These are phyloP conservation scores for Sebastes cheni DNA, from an alignment of 2,797 vertebrate species.

Conservation along the genomic window DNA sequence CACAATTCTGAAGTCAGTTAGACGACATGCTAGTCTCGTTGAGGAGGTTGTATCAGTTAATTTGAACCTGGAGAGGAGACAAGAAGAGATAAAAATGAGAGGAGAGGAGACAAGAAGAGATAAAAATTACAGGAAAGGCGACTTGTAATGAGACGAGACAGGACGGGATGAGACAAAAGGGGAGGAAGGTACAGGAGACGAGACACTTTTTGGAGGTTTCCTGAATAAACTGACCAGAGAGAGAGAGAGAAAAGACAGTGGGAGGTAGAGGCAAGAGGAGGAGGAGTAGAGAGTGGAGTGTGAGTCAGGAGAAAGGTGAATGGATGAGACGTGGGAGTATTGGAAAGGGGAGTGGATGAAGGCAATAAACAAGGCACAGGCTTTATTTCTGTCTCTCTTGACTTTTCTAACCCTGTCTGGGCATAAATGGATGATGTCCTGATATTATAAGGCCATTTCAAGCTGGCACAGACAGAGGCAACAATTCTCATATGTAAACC, in stretches of 20 bases:
- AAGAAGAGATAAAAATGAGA: neutral
- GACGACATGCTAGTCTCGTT: neutral
- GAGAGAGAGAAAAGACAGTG: neutral
- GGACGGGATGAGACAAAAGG: neutral
- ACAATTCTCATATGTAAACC: neutral
- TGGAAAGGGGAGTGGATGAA: slow-evolving; percentile 12
- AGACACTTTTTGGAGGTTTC: neutral
- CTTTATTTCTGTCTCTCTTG: slow-evolving; percentile 6
- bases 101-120: neutral
- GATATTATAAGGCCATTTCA: neutral
- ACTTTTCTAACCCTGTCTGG: neutral
- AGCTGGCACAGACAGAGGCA: neutral
- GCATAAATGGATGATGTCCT: neutral
- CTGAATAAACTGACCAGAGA: neutral
- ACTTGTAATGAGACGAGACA: neutral
- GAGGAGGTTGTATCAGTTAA: neutral
- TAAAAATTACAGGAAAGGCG: neutral
- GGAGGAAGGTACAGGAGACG: neutral
- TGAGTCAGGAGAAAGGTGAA: slow-evolving; percentile 26
- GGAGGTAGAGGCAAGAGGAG: slow-evolving; percentile 2
- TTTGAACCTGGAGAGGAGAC: neutral
- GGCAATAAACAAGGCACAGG: neutral
- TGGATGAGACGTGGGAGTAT: slow-evolving; percentile 45
- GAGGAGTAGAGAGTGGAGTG: slow-evolving; percentile 13
- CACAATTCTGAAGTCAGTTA: neutral